phyloP scores from a whole-genome alignment of 64 coral and sea anemone species.

The Astreopora myriophthalma region DNA sequence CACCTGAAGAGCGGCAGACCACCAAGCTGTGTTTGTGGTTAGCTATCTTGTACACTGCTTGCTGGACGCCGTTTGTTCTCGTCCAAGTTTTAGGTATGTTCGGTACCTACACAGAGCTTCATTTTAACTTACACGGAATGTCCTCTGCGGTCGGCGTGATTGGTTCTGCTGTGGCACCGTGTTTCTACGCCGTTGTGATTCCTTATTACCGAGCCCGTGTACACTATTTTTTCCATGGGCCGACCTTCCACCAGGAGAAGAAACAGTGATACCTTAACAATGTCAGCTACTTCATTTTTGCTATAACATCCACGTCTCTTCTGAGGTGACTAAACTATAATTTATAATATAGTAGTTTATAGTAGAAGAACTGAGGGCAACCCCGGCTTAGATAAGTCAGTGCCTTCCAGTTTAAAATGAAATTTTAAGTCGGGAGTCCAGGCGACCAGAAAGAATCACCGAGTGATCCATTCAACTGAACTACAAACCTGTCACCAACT shows the following conservation, averaged over 20 bases:
- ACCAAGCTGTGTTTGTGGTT: slow-evolving; percentile 89
- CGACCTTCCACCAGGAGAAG: not conserved
- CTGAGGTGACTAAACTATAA: too few species aligned
- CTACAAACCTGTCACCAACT: too few species aligned
- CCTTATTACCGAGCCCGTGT: slow-evolving; percentile 59
- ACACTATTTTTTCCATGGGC: not conserved
- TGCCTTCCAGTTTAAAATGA: too few species aligned
- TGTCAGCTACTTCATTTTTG: not conserved
- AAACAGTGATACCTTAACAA: not conserved
- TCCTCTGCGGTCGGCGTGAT: slow-evolving; percentile 85
- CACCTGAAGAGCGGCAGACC: slow-evolving; percentile 68
- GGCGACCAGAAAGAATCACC: too few species aligned
- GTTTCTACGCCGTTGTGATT: slow-evolving; percentile 72
- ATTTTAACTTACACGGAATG: slow-evolving; percentile 96
- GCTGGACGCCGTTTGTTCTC: slow-evolving; percentile 89
- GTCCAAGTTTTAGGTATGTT: slow-evolving; percentile 86
- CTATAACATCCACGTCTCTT: not conserved
- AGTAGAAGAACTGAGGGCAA: too few species aligned
- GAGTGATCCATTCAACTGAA: too few species aligned
- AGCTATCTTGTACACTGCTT: slow-evolving; percentile 75
- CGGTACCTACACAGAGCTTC: slow-evolving; percentile 82
- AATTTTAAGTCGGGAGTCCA: too few species aligned
- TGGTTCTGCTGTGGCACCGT: slow-evolving; percentile 78
- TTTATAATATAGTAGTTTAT: too few species aligned
- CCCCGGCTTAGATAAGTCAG: too few species aligned